These are phyloP conservation scores for Callaeas wilsoni DNA, from an alignment of 2,113 vertebrate genomes.

Conservation along the genomic window DNA sequence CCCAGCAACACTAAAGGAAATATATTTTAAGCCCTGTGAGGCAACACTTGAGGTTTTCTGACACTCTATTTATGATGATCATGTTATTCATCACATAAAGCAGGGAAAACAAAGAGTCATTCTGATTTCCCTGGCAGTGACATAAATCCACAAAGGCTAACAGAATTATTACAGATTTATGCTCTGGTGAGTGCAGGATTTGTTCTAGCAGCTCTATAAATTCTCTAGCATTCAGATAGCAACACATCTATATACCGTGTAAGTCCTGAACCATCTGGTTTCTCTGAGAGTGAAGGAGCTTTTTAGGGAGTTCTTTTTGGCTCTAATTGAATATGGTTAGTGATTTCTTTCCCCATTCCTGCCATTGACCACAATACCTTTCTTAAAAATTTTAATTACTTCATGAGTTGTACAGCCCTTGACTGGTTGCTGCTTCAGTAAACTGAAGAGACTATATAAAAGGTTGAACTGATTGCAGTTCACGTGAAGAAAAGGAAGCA, in stretches of 20 bases:
- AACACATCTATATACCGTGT: not conserved
- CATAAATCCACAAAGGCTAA: not conserved
- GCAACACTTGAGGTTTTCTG: not conserved
- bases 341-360: not conserved
- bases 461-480: not conserved
- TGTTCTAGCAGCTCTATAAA: not conserved
- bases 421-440: not conserved
- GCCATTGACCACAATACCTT: not conserved
- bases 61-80: not conserved
- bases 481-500: not conserved
- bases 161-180: conserved; percentile 18
- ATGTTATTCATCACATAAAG: not conserved
- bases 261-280: not conserved
- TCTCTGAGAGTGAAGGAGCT: not conserved
- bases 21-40: not conserved
- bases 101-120: not conserved
- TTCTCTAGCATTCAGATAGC: not conserved
- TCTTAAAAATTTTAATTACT: not conserved
- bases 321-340: not conserved
- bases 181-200: not conserved
- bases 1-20: not conserved
- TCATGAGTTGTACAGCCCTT: not conserved
- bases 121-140: not conserved
- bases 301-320: not conserved
- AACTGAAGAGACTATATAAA: not conserved